Evolutionary conservation across 1,140 invertebrate species (phyloP).

Genomic region (Macrotrachela quadricornifera): DNA sequence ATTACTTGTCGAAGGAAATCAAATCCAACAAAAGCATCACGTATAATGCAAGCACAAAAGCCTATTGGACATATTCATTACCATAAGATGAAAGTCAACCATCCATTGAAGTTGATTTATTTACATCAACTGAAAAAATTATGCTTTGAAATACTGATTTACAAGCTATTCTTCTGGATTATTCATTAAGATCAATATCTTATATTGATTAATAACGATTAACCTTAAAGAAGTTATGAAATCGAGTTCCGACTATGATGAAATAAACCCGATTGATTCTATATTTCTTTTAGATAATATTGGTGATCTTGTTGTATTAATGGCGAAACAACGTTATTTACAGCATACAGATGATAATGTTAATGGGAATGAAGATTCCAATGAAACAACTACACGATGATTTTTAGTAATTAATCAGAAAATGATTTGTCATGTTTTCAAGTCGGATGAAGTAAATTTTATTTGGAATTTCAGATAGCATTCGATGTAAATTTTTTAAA

Average conservation of each 20-base stretch:
- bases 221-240: no score
- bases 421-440: constrained; percentile 99
- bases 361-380: no score
- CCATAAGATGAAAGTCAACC: constrained; percentile 96
- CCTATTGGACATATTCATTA: constrained; percentile 94
- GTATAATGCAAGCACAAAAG: constrained; percentile 98
- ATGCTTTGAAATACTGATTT: constrained; percentile 98
- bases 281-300: constrained; percentile 86
- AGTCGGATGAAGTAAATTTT: constrained; percentile 62
- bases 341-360: no score
- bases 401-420: constrained; percentile 32
- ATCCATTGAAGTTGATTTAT: constrained; percentile 93
- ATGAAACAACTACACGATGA: no score
- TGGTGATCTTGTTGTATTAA: constrained; percentile 86
- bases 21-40: constrained; percentile 72
- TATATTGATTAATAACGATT: no score
- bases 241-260: no score
- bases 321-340: constrained; percentile 67
- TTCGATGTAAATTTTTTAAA: no score
- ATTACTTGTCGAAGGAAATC: constrained; percentile 80
- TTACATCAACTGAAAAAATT: constrained; percentile 98
- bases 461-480: no score
- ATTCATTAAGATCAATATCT: no score
- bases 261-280: no score
- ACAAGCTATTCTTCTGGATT: constrained; percentile 36